A percentile compares a stretch with the other conserved stretches of the same genome.
phyloP scores from a whole-genome alignment of 2,888 invertebrate genomes.

The Sicus ferrugineus region DNA sequence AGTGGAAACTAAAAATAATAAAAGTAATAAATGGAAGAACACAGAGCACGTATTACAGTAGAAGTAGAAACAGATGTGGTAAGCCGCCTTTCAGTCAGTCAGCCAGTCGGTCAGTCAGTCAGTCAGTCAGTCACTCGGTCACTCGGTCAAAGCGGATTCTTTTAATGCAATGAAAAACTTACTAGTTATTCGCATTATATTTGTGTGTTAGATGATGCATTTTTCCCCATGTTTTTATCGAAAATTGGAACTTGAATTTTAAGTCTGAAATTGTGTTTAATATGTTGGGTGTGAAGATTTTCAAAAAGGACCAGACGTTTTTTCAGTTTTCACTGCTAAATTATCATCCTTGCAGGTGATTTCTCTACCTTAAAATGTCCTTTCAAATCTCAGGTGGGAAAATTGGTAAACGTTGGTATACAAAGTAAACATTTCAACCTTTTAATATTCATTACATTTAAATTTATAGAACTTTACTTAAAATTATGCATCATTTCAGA shows the following conservation, averaged over 20 bases:
- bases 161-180: background rate
- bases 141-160: background rate
- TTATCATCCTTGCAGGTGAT: background rate
- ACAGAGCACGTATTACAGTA: background rate
- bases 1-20: conserved; percentile 33
- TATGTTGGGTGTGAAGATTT: no score
- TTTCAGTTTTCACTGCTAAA: no score
- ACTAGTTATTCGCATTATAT: no score
- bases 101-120: conserved; percentile 8
- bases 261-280: background rate
- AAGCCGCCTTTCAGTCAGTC: no score
- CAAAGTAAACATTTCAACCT: no score
- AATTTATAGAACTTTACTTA: no score
- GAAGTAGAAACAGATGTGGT: no score
- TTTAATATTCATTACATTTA: no score
- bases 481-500: no score
- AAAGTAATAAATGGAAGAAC: conserved; percentile 13
- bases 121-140: conserved; percentile 10
- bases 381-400: background rate
- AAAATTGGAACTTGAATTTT: background rate
- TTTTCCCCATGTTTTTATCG: background rate
- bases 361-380: background rate
- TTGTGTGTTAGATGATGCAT: background rate
- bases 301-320: no score
- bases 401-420: background rate